These are phyloP conservation scores for Helicoverpa zea DNA, from an alignment of 1,140 invertebrate genomes.

Conservation along the genomic window DNA sequence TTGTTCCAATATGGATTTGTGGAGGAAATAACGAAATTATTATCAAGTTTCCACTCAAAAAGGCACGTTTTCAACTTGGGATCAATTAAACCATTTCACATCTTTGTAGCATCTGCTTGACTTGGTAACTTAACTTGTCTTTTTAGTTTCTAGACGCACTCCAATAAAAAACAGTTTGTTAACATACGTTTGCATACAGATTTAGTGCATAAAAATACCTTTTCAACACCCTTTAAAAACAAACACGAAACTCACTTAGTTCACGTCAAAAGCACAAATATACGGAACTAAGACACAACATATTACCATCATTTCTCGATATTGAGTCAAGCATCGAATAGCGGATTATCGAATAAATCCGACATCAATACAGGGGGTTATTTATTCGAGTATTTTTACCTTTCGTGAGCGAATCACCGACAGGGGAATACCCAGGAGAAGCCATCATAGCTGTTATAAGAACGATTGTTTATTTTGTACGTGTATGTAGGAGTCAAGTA, in stretches of 20 bases:
- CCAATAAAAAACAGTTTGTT: background rate
- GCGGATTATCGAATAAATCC: conserved; percentile 18
- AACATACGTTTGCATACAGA: conserved; percentile 11
- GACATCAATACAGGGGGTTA: conserved; percentile 30
- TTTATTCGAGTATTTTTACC: conserved; percentile 42
- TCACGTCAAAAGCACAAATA: conserved; percentile 4
- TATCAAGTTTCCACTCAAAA: background rate
- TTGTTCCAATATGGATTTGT: conserved; percentile 25
- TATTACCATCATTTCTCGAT: conserved; percentile 27
- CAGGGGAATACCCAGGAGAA: conserved; percentile 22
- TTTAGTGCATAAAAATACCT: conserved; percentile 20
- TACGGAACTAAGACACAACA: conserved; percentile 19
- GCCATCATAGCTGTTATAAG: conserved; percentile 24
- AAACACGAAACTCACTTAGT: conserved; percentile 32
- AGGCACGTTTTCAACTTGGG: background rate
- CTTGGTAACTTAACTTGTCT: no score
- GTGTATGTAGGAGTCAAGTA: conserved; percentile 15
- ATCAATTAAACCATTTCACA: no score
- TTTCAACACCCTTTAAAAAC: background rate
- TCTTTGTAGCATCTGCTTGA: no score
- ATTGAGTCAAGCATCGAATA: conserved; percentile 21
- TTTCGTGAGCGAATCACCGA: conserved; percentile 35
- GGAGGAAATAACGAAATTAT: background rate
- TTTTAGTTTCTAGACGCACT: background rate
- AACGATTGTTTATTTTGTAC: conserved; percentile 34